phyloP scores from a whole-genome alignment of 1,140 invertebrate species.

The Lucilia cuprina region DNA sequence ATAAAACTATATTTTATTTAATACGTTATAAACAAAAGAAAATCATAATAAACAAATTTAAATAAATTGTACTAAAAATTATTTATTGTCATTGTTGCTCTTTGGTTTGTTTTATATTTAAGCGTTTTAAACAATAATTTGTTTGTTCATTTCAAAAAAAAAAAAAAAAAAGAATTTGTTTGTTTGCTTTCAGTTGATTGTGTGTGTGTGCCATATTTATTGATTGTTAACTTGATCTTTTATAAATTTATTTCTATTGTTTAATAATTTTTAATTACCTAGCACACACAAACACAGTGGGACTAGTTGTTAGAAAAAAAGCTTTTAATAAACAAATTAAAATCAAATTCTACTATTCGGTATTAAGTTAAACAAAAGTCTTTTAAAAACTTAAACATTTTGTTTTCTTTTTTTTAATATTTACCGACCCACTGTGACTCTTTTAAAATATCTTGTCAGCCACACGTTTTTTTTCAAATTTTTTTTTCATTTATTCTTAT shows the following conservation, averaged over 20 bases:
- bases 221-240: conserved; percentile 28
- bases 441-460: not conserved
- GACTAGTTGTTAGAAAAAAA: not conserved
- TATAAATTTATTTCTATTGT: conserved; percentile 20
- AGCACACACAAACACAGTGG: not conserved
- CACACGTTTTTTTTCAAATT: not conserved
- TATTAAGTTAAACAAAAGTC: too few relatives aligned
- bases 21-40: not conserved
- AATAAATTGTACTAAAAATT: too few relatives aligned
- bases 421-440: not conserved
- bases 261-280: not conserved
- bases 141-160: too few relatives aligned
- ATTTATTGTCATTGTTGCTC: not conserved
- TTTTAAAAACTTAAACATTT: too few relatives aligned
- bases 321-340: too few relatives aligned
- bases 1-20: not conserved
- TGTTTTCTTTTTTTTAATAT: not conserved
- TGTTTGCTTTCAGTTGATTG: too few relatives aligned
- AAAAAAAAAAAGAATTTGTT: too few relatives aligned
- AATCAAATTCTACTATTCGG: too few relatives aligned
- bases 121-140: too few relatives aligned
- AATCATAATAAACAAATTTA: too few relatives aligned
- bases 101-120: too few relatives aligned
- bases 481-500: too few relatives aligned
- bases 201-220: conserved; percentile 14